A percentile compares a stretch with the other conserved stretches of the same genome.
Conservation (phyloP, 2,888 invertebrate species). For the Hyposoter didymator region DNA sequence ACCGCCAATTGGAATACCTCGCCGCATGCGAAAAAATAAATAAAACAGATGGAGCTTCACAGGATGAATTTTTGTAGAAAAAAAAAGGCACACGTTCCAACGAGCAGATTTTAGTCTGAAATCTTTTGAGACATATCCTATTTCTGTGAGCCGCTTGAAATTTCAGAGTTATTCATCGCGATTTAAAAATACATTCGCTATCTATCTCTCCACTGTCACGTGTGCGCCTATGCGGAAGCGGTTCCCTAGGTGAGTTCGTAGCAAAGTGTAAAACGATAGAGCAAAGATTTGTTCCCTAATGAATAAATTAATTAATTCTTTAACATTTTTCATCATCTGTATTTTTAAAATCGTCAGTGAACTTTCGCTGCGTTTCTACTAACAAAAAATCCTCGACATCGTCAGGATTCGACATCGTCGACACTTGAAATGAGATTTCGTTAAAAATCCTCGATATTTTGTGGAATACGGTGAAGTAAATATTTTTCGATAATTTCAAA, state of each 20-base stretch:
- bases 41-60: neutral
- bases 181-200: constrained; percentile 24
- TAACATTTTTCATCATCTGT: neutral
- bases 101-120: neutral
- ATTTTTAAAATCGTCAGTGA: neutral
- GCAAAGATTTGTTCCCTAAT: neutral
- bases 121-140: constrained; percentile 17
- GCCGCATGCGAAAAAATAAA: neutral
- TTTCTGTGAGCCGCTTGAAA: neutral
- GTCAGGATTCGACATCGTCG: no score
- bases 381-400: neutral
- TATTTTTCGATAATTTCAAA: no score
- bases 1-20: neutral
- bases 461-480: no score
- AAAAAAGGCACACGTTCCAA: neutral
- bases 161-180: neutral
- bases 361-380: neutral
- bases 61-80: neutral
- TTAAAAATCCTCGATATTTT: no score
- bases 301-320: neutral
- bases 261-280: neutral
- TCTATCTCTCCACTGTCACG: neutral
- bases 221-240: neutral
- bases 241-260: neutral
- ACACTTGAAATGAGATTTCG: no score